These are phyloP conservation scores for Etheostoma spectabile DNA, from an alignment of 2,113 vertebrate species.

Conservation along the genomic window DNA sequence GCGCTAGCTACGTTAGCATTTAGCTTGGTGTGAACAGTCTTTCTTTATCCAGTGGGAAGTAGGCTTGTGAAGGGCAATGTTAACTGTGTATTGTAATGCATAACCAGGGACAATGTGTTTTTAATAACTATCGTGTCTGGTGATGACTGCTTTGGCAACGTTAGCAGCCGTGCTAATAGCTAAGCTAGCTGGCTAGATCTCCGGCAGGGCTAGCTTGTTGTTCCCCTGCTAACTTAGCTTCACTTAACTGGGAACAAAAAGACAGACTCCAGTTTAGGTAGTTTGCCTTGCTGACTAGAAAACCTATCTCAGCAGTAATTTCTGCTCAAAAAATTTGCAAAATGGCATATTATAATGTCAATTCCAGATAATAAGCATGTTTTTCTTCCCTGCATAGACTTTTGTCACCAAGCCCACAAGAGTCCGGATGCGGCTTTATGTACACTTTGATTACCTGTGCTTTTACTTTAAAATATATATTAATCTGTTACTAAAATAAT, in stretches of 20 bases:
- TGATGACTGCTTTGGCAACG: neutral
- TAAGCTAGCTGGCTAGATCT: conserved; percentile 54
- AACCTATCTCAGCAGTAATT: neutral
- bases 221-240: conserved; percentile 31
- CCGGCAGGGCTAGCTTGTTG: conserved; percentile 57
- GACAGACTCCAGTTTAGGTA: neutral
- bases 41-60: neutral
- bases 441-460: neutral
- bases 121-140: neutral
- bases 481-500: conserved; percentile 5
- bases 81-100: neutral
- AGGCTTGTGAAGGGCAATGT: neutral
- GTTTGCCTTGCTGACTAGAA: neutral
- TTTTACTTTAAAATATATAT: conserved; percentile 6
- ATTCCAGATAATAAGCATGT: conserved; percentile 4
- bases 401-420: neutral
- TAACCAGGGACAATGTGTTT: neutral
- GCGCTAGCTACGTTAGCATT: conserved; percentile 47
- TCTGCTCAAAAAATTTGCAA: neutral
- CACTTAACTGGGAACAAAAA: conserved; percentile 21
- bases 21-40: conserved; percentile 5
- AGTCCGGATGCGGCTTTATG: neutral
- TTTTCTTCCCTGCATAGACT: conserved; percentile 12
- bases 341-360: neutral
- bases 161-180: conserved; percentile 19